Percentiles rank a stretch among this genome's conserved stretches.
These are phyloP conservation scores for Eristalis pertinax DNA, from an alignment of 2,888 invertebrate species.

Conservation along the genomic window DNA sequence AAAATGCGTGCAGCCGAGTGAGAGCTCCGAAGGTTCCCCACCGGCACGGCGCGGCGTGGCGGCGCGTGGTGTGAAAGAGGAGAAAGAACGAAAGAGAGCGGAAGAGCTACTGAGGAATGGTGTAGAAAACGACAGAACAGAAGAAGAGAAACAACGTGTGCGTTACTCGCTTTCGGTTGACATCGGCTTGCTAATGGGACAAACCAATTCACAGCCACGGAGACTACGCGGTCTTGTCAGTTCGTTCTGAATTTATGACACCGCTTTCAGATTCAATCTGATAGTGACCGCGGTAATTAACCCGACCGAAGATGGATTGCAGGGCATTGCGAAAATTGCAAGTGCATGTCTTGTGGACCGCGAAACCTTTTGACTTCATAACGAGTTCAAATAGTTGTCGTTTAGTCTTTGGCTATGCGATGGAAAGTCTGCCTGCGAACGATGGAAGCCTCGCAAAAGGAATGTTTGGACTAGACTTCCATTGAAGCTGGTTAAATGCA, in stretches of 20 bases:
- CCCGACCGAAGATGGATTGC: not conserved
- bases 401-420: not conserved
- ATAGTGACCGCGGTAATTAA: not conserved
- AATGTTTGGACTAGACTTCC: no score
- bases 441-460: no score
- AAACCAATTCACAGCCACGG: not conserved
- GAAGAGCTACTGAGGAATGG: not conserved
- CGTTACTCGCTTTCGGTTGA: not conserved
- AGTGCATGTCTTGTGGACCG: not conserved
- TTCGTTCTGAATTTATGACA: not conserved
- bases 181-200: not conserved
- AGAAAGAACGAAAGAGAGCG: conserved; percentile 5
- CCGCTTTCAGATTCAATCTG: conserved; percentile 1
- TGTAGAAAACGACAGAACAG: not conserved
- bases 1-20: conserved; percentile 27
- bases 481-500: no score
- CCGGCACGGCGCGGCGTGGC: not conserved
- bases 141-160: not conserved
- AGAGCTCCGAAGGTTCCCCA: conserved; percentile 15
- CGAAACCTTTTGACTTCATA: not conserved
- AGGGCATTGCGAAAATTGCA: not conserved
- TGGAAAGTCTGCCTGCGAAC: no score
- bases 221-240: not conserved
- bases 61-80: conserved; percentile 4
- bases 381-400: not conserved